Conservation (phyloP, 2,113 vertebrate species). For the Ameiurus melas region DNA sequence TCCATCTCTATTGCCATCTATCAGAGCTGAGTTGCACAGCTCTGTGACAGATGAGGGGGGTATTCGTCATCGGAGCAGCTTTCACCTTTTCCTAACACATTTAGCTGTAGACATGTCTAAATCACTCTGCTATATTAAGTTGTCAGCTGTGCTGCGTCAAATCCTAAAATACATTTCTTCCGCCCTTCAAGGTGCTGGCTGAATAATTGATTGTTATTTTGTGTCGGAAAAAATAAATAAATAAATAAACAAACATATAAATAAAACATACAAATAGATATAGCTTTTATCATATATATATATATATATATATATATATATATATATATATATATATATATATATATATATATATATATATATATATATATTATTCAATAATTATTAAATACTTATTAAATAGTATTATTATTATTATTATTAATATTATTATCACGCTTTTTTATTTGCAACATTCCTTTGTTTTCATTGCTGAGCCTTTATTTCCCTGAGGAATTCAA, state of each 20-base stretch:
- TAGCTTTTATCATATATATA: too few relatives aligned
- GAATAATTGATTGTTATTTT: slow-evolving; percentile 7
- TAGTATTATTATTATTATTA: slow-evolving; percentile 19
- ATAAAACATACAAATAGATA: background rate
- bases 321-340: too few relatives aligned
- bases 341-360: too few relatives aligned
- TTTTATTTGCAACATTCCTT: background rate
- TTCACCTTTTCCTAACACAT: slow-evolving; percentile 24
- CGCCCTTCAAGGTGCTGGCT: background rate
- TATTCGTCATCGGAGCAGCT: slow-evolving; percentile 14
- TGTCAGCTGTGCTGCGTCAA: slow-evolving; percentile 33
- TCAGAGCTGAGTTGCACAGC: slow-evolving; percentile 19
- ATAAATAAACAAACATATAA: too few relatives aligned
- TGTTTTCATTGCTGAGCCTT: slow-evolving; percentile 19
- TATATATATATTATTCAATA: too few relatives aligned
- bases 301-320: too few relatives aligned
- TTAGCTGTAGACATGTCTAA: slow-evolving; percentile 23
- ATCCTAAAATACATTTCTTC: slow-evolving; percentile 10
- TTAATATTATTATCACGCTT: background rate
- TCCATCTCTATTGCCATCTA: slow-evolving; percentile 17
- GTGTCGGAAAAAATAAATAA: background rate
- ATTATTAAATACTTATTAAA: slow-evolving; percentile 38
- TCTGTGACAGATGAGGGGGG: slow-evolving; percentile 9
- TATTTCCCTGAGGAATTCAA: slow-evolving; percentile 43
- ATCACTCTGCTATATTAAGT: slow-evolving; percentile 34